Conservation (phyloP, 1,140 invertebrate genomes). For the Solenopsis invicta region DNA sequence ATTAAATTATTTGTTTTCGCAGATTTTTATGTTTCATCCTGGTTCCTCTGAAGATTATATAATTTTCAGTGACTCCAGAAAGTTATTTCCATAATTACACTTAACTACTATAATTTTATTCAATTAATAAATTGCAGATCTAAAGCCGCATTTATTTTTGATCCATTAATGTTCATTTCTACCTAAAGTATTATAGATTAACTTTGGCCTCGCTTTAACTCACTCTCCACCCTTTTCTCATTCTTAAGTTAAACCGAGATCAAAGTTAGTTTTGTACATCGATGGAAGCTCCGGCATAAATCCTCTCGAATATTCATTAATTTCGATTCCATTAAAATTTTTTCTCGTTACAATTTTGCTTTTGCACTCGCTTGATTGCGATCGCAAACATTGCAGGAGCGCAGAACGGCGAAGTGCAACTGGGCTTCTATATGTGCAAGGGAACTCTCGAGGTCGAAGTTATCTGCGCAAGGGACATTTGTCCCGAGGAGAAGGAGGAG, state of each 20-base stretch:
- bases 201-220: too few relatives aligned
- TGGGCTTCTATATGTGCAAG: slow-evolving; percentile 96
- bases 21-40: background rate
- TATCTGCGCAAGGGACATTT: slow-evolving; percentile 89
- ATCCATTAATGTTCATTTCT: background rate
- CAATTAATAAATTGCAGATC: background rate
- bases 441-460: slow-evolving; percentile 97
- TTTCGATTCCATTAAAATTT: background rate
- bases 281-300: too few relatives aligned
- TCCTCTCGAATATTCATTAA: background rate
- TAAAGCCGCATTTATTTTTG: background rate
- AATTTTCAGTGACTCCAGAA: background rate
- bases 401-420: slow-evolving; percentile 93
- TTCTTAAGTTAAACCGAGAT: too few relatives aligned
- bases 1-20: background rate
- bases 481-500: slow-evolving; percentile 84
- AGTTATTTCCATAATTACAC: background rate
- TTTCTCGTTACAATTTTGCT: background rate
- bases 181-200: too few relatives aligned
- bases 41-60: background rate
- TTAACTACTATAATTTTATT: background rate
- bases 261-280: too few relatives aligned
- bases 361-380: background rate
- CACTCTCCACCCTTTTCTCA: too few relatives aligned
- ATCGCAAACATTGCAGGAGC: slow-evolving; percentile 86